These are phyloP conservation scores for Drosophila azteca DNA, from an alignment of 1,140 invertebrate genomes.

Conservation along the genomic window DNA sequence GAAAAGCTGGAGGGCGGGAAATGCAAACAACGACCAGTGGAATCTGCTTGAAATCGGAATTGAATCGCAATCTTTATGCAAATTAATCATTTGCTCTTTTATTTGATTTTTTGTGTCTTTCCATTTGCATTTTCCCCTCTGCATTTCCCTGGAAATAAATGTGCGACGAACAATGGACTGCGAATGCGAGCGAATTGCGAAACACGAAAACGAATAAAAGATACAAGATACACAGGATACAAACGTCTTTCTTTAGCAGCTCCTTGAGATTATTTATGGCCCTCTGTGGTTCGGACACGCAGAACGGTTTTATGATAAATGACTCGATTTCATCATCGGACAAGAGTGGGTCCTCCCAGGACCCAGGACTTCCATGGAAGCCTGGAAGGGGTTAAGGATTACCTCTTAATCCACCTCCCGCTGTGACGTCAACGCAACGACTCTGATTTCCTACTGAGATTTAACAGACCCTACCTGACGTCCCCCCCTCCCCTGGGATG, in stretches of 20 bases:
- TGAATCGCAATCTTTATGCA: slow-evolving; percentile 37
- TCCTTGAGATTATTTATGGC: slow-evolving; percentile 66
- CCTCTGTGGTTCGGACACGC: slow-evolving; percentile 32
- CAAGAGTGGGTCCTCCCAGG: slow-evolving; percentile 1
- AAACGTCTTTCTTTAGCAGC: slow-evolving; percentile 47
- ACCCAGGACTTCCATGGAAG: neutral
- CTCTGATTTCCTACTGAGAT: slow-evolving; percentile 1
- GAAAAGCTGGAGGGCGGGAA: neutral
- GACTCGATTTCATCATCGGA: slow-evolving; percentile 57
- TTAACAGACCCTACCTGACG: slow-evolving; percentile 3
- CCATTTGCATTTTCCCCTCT: slow-evolving; percentile 19
- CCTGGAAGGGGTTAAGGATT: slow-evolving; percentile 7
- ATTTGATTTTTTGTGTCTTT: slow-evolving; percentile 24
- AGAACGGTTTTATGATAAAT: slow-evolving; percentile 73
- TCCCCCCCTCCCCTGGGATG: too few relatives aligned
- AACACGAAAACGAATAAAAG: slow-evolving; percentile 21
- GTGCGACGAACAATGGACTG: slow-evolving; percentile 13
- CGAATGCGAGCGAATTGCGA: slow-evolving; percentile 10
- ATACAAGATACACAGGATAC: slow-evolving; percentile 20
- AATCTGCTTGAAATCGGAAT: neutral
- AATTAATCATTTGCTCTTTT: slow-evolving; percentile 40
- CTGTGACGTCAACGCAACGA: too few relatives aligned
- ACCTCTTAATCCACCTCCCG: slow-evolving; percentile 1
- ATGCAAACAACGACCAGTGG: slow-evolving; percentile 25
- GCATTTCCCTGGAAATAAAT: slow-evolving; percentile 7